Percentiles rank a stretch among this genome's conserved stretches.
phyloP scores from a whole-genome alignment of 2,888 invertebrate genomes.

The Limenitis arthemis region DNA sequence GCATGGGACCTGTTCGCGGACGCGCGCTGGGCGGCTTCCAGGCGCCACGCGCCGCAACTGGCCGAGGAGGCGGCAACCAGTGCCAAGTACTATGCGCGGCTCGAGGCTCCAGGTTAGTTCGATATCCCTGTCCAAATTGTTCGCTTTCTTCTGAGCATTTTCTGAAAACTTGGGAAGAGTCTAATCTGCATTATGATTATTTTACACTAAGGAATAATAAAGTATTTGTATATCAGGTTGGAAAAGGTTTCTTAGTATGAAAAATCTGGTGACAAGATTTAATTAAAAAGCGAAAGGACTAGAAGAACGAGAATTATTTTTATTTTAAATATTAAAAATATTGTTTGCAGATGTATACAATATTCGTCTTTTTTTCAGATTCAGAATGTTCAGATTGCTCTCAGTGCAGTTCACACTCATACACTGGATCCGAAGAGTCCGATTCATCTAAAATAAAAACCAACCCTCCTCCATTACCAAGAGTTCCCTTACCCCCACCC shows the following conservation, averaged over 20 bases:
- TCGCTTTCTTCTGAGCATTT: too few relatives aligned
- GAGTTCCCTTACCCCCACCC: conserved; percentile 27
- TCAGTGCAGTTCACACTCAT: conserved; percentile 65
- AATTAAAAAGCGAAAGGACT: too few relatives aligned
- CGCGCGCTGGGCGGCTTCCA: conserved; percentile 80
- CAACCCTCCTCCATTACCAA: conserved; percentile 43
- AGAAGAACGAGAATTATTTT: too few relatives aligned
- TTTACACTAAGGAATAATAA: too few relatives aligned
- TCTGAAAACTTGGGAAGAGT: too few relatives aligned
- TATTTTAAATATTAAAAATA: too few relatives aligned
- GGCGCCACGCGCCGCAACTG: conserved; percentile 73
- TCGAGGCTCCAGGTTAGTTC: conserved; percentile 11
- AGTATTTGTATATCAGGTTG: too few relatives aligned
- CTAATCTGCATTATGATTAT: too few relatives aligned
- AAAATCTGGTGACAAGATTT: too few relatives aligned
- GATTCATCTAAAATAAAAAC: conserved; percentile 38
- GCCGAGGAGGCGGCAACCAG: conserved; percentile 80
- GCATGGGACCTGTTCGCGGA: conserved; percentile 92
- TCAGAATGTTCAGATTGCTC: conserved; percentile 83
- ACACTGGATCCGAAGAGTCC: conserved; percentile 43
- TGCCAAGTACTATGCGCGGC: conserved; percentile 58
- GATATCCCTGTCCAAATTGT: too few relatives aligned
- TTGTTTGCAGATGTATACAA: too few relatives aligned
- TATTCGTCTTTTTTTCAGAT: conserved; percentile 49
- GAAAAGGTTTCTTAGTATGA: too few relatives aligned